Evolutionary conservation across 2,888 invertebrate species (phyloP), one percentile per base, ranked within the genome.

Genomic region (Noctua pronuba): DNA sequence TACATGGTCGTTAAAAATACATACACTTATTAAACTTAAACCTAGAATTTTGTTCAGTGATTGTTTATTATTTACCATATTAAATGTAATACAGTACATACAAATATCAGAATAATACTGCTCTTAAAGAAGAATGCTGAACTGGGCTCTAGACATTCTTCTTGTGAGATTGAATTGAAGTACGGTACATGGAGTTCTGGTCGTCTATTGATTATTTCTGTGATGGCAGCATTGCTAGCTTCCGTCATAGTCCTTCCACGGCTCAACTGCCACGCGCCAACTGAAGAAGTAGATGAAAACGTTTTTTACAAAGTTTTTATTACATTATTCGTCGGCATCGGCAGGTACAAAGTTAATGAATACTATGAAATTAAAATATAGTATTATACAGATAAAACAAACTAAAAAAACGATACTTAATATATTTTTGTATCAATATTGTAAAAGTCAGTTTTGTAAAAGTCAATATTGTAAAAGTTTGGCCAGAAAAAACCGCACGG

Each of bases 201-300:
- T 44, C 94, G 89, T 0, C 71, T 70, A 0, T 68, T 44, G 78
- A 95, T 94, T 73, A 92, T 82, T 0, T 35, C 21, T 80, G 91
- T 86, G 76, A 96, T 95, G 13, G 90, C 90, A 0, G 87, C 31
- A 0, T 66, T 83, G 2, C 91, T 91, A 0, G 81, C 79, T 0
- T 69, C 58, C 0, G 92, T 80, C 85, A 96, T 77, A 0, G 88
- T 82, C 0, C 96, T 90, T 0, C 87, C 90, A 8, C 96, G 91
- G 78, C 96, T 96, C 16, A 96, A 89, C 82, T 95, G 95, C 94
- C 95, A 95, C 5, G 91, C 94, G n/a, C 92, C 91, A 69, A 96
- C 96, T 96, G 91, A 10, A 88, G 87, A 85, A 79, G 75, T 38
- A 85, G 55, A 58, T 16, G 0, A 21, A 16, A 28, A 65, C 3